These are phyloP conservation scores for Neodiprion lecontei DNA, from an alignment of 1,140 invertebrate species.

Conservation along the genomic window DNA sequence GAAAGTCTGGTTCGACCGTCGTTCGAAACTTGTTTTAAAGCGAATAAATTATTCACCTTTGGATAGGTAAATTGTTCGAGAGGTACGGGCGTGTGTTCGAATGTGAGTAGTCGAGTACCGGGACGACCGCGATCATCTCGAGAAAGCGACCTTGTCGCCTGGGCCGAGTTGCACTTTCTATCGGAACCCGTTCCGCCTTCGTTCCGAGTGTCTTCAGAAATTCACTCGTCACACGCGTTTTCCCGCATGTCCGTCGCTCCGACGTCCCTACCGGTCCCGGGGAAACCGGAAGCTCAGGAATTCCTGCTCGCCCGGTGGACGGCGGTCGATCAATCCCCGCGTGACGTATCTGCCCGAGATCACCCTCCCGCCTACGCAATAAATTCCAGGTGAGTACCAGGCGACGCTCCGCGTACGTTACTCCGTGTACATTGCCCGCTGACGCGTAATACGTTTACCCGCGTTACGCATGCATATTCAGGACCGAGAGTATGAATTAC, in stretches of 20 bases:
- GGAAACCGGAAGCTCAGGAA: too few species aligned
- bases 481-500: neutral
- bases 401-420: neutral
- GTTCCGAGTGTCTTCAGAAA: neutral
- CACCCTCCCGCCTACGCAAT: neutral
- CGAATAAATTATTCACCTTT: too few species aligned
- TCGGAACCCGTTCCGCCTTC: conserved; percentile 1
- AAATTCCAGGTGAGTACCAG: neutral
- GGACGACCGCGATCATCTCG: neutral
- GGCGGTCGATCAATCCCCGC: neutral
- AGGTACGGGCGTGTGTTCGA: too few species aligned
- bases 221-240: neutral
- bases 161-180: conserved; percentile 23
- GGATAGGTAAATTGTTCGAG: too few species aligned
- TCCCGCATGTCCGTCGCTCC: neutral
- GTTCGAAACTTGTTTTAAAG: too few species aligned
- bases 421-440: neutral
- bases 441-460: neutral
- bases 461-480: conserved; percentile 7
- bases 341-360: conserved; percentile 4
- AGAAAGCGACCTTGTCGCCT: conserved; percentile 54
- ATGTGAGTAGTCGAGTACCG: too few species aligned
- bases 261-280: neutral
- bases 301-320: neutral
- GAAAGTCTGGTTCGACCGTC: too few species aligned